phyloP scores from a whole-genome alignment of 1,140 invertebrate species.

The Pseudomyrmex flavicornis region DNA sequence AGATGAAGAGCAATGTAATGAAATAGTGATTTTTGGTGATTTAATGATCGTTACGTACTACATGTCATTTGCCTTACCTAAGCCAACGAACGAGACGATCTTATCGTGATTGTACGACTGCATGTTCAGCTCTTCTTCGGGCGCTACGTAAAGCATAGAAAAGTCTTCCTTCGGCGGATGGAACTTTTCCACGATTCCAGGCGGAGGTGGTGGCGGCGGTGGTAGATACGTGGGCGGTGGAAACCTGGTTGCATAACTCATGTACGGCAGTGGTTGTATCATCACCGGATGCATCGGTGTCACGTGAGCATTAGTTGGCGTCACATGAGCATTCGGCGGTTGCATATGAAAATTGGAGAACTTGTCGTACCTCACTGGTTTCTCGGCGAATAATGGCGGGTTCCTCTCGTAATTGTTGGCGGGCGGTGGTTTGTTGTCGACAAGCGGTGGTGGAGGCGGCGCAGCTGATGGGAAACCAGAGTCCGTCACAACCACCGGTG shows the following conservation, averaged over 20 bases:
- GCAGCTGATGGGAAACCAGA: conserved; percentile 65
- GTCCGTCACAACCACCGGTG: conserved; percentile 52
- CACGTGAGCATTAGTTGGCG: conserved; percentile 50
- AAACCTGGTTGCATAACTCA: conserved; percentile 74
- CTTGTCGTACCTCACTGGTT: conserved; percentile 79
- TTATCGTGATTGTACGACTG: conserved; percentile 86
- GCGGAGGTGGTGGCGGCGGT: conserved; percentile 61
- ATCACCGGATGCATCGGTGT: conserved; percentile 74
- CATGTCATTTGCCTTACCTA: conserved; percentile 83
- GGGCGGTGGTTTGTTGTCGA: conserved; percentile 69
- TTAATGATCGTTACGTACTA: too few species aligned
- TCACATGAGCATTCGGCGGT: conserved; percentile 64
- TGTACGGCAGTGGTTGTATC: conserved; percentile 74
- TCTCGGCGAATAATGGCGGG: conserved; percentile 72
- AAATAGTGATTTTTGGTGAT: not conserved
- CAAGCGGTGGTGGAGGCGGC: conserved; percentile 66
- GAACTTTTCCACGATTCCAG: conserved; percentile 77
- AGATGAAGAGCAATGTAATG: not conserved
- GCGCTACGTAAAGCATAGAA: conserved; percentile 84
- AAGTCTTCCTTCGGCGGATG: conserved; percentile 81
- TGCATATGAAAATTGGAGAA: conserved; percentile 77
- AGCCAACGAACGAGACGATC: conserved; percentile 88
- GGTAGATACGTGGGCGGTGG: conserved; percentile 69
- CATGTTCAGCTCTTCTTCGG: conserved; percentile 82
- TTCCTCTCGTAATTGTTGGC: conserved; percentile 74